phyloP scores from a whole-genome alignment of 2,888 invertebrate species.

The Strigamia maritima region DNA sequence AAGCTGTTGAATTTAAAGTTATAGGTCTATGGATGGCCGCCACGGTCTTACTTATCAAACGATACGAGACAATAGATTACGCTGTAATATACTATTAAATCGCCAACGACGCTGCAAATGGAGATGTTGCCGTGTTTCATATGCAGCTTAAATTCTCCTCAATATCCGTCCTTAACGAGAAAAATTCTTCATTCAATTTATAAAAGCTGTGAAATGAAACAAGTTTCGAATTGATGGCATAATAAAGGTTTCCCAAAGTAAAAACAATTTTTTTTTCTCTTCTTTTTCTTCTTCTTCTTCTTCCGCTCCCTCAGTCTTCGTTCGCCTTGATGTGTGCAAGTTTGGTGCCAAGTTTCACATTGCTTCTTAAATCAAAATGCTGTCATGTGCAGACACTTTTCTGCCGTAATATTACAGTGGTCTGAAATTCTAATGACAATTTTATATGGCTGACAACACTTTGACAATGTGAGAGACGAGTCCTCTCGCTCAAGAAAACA shows the following conservation, averaged over 20 bases:
- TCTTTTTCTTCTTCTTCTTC: background rate
- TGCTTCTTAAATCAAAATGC: slow-evolving; percentile 28
- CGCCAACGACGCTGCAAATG: slow-evolving; percentile 8
- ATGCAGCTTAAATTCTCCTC: slow-evolving; percentile 3
- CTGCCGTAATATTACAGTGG: background rate
- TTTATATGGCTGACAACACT: slow-evolving; percentile 28
- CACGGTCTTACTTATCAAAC: slow-evolving; percentile 13
- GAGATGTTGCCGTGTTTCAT: slow-evolving; percentile 5
- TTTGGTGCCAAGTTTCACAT: slow-evolving; percentile 34
- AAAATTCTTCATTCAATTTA: slow-evolving; percentile 16
- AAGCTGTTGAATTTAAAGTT: slow-evolving; percentile 34
- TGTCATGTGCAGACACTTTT: slow-evolving; percentile 31
- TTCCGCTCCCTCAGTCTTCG: background rate
- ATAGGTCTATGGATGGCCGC: slow-evolving; percentile 2
- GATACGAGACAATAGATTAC: slow-evolving; percentile 20
- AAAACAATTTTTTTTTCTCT: background rate
- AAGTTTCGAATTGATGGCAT: background rate
- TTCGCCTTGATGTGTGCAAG: slow-evolving; percentile 21
- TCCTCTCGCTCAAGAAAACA: background rate
- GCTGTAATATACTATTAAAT: slow-evolving; percentile 18
- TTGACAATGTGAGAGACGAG: background rate
- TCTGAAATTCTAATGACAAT: slow-evolving; percentile 32
- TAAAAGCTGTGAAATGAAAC: background rate
- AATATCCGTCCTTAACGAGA: background rate
- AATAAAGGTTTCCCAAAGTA: background rate